phyloP scores from a whole-genome alignment of 2,113 vertebrate genomes.

The Phrynosoma platyrhinos region DNA sequence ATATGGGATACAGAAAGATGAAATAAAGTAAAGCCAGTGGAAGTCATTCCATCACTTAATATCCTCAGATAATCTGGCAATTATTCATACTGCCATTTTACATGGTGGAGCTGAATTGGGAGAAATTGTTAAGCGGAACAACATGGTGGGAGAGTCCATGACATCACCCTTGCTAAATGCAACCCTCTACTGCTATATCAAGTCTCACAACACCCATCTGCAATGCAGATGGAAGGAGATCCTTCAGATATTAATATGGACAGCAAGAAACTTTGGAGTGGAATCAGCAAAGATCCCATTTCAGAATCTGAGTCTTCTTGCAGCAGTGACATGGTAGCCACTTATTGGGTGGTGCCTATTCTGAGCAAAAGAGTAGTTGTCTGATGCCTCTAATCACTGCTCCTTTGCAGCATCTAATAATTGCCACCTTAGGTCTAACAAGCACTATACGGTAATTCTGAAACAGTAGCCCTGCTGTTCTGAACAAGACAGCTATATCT shows the following conservation, averaged over 20 bases:
- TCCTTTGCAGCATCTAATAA: background rate
- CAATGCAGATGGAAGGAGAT: conserved; percentile 14
- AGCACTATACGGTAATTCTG: no score
- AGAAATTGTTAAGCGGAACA: conserved; percentile 12
- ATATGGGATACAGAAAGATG: background rate
- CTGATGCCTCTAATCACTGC: background rate
- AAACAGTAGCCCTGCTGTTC: background rate
- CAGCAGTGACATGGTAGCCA: background rate
- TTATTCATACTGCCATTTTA: background rate
- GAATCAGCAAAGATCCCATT: background rate
- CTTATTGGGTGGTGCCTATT: background rate
- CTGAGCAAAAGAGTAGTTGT: background rate
- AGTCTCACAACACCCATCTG: conserved; percentile 15
- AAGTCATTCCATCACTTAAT: background rate
- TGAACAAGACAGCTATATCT: no score
- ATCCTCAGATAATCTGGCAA: background rate
- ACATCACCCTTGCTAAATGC: background rate
- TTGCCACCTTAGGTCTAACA: background rate
- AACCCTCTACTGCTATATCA: background rate
- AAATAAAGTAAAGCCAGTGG: background rate
- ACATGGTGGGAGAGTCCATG: background rate
- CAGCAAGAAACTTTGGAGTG: background rate
- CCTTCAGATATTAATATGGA: background rate
- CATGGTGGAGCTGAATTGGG: background rate
- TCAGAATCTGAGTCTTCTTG: background rate